These are phyloP conservation scores for Neoascia interrupta DNA, from an alignment of 2,888 invertebrate genomes.

Conservation along the genomic window DNA sequence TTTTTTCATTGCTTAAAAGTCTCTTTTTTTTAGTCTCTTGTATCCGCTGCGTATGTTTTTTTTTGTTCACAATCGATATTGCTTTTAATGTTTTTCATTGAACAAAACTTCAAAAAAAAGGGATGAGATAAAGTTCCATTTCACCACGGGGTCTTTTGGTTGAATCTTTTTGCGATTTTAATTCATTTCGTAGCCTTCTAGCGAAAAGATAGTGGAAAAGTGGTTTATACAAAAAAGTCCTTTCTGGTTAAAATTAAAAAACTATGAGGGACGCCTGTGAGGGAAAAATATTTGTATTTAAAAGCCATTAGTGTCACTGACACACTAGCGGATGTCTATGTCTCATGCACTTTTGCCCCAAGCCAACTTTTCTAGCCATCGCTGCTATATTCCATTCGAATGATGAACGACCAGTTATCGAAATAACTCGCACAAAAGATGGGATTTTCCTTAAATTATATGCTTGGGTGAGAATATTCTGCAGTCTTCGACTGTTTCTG, in stretches of 20 bases:
- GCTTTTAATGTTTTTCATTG: conserved; percentile 52
- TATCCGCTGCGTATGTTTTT: background rate
- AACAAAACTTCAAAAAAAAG: conserved; percentile 22
- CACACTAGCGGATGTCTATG: conserved; percentile 15
- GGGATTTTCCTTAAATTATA: too few species aligned
- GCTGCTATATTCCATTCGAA: background rate
- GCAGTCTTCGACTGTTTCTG: too few species aligned
- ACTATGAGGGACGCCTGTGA: background rate
- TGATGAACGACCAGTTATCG: conserved; percentile 16
- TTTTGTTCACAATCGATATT: conserved; percentile 41
- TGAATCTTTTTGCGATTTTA: conserved; percentile 11
- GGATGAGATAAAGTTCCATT: conserved; percentile 8
- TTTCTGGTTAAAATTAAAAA: background rate
- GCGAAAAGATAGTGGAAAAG: conserved; percentile 11
- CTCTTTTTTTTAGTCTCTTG: background rate
- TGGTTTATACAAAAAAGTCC: conserved; percentile 11
- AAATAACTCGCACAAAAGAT: conserved; percentile 26
- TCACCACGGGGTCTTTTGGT: conserved; percentile 4
- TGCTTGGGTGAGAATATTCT: too few species aligned
- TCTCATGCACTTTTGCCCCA: conserved; percentile 20
- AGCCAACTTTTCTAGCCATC: background rate
- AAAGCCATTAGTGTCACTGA: conserved; percentile 39
- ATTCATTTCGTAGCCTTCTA: conserved; percentile 40
- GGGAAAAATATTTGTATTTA: conserved; percentile 30
- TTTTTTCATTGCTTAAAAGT: too few species aligned